Conservation (phyloP, 2,113 vertebrate genomes). For the Mellivora capensis region DNA sequence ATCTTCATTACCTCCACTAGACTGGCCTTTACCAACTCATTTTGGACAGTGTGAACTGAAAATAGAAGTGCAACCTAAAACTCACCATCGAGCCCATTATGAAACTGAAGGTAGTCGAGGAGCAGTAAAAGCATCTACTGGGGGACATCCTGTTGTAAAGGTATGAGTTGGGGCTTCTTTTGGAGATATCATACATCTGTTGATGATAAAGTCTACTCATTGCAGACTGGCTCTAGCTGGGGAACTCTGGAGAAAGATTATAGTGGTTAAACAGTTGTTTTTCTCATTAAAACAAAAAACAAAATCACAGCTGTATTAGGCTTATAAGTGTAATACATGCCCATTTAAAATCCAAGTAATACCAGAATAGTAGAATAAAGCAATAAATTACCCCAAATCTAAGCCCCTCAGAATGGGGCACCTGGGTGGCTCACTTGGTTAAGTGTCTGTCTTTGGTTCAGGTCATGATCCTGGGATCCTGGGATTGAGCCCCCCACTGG, state of each 20-base stretch:
- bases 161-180: slow-evolving; percentile 82
- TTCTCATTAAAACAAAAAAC: neutral
- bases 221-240: neutral
- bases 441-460: no score
- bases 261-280: slow-evolving; percentile 20
- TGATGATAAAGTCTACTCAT: neutral
- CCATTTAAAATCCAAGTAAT: slow-evolving; percentile 33
- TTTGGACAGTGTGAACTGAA: slow-evolving; percentile 96
- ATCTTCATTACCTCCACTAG: slow-evolving; percentile 95
- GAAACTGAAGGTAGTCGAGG: slow-evolving; percentile 99
- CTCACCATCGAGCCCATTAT: slow-evolving; percentile 98
- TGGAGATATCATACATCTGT: neutral
- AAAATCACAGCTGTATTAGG: neutral
- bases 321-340: neutral
- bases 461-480: no score
- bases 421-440: no score
- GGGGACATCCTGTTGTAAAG: slow-evolving; percentile 97
- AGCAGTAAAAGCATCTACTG: slow-evolving; percentile 95
- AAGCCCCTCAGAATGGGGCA: neutral
- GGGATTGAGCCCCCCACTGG: no score
- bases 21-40: slow-evolving; percentile 96
- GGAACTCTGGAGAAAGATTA: neutral
- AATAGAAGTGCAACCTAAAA: slow-evolving; percentile 98
- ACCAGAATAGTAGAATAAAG: slow-evolving; percentile 21
- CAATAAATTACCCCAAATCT: neutral